Evolutionary conservation across 2,113 vertebrate species (phyloP).

Genomic region (Peromyscus leucopus): DNA sequence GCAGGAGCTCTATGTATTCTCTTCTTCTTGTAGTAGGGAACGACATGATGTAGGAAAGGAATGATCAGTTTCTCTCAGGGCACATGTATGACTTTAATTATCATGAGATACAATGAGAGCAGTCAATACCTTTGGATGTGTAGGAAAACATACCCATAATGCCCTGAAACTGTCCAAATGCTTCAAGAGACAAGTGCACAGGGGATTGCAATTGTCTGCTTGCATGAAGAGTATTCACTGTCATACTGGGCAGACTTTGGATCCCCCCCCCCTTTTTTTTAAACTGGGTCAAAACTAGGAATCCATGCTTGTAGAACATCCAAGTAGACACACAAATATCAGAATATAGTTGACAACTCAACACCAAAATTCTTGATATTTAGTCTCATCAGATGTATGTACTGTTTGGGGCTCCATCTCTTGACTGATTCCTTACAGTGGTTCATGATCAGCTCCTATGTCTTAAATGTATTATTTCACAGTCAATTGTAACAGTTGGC

Average conservation of each 20-base stretch:
- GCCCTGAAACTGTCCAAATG: background rate
- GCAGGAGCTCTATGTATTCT: background rate
- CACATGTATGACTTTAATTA: background rate
- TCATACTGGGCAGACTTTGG: background rate
- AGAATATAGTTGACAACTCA: background rate
- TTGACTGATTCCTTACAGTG: background rate
- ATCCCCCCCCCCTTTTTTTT: background rate
- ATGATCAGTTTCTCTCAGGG: background rate
- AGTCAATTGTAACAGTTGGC: background rate
- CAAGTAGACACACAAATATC: background rate
- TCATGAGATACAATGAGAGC: background rate
- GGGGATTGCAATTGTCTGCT: background rate
- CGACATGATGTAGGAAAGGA: background rate
- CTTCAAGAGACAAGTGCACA: background rate
- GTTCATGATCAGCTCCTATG: background rate
- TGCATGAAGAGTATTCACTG: background rate
- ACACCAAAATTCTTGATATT: background rate
- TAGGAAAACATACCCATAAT: background rate
- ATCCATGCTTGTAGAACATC: background rate
- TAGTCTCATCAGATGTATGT: background rate
- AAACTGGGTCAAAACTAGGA: background rate
- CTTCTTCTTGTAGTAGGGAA: background rate
- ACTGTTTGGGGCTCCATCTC: background rate
- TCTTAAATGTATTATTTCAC: background rate
- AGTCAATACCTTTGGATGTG: background rate